Conservation (phyloP, 2,113 vertebrate genomes). For the Corynorhinus townsendii region DNA sequence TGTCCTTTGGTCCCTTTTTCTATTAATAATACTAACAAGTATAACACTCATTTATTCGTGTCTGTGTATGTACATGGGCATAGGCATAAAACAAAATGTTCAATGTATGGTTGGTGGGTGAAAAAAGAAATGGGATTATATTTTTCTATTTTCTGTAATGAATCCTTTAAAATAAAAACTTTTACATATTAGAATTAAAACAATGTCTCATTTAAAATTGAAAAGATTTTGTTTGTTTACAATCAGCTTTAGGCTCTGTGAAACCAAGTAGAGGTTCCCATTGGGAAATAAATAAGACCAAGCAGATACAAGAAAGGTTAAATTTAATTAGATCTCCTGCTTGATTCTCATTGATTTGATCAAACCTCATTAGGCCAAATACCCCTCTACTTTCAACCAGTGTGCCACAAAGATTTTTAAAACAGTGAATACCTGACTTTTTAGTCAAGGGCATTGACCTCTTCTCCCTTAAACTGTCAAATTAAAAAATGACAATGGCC, state of each 20-base stretch:
- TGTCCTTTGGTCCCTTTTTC: background rate
- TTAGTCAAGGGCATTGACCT: background rate
- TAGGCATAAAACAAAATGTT: background rate
- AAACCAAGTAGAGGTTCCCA: background rate
- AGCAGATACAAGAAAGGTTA: background rate
- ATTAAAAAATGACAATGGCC: background rate
- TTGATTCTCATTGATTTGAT: background rate
- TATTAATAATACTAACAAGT: background rate
- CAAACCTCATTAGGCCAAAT: background rate
- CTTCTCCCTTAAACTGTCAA: background rate
- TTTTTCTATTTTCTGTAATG: background rate
- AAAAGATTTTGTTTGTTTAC: background rate
- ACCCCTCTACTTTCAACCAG: background rate
- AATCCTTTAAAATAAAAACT: background rate
- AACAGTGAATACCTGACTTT: background rate
- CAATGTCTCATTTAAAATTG: background rate
- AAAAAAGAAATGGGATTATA: background rate
- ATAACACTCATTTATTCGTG: background rate
- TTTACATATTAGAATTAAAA: background rate
- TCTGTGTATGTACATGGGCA: background rate
- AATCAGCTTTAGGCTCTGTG: background rate
- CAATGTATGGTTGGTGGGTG: fast-evolving
- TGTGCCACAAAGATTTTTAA: background rate
- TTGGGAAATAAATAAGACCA: background rate
- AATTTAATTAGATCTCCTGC: background rate